A percentile compares a stretch with the other conserved stretches of the same genome.
phyloP scores from a whole-genome alignment of 2,797 vertebrate species.

The Pseudochirops cupreus region DNA sequence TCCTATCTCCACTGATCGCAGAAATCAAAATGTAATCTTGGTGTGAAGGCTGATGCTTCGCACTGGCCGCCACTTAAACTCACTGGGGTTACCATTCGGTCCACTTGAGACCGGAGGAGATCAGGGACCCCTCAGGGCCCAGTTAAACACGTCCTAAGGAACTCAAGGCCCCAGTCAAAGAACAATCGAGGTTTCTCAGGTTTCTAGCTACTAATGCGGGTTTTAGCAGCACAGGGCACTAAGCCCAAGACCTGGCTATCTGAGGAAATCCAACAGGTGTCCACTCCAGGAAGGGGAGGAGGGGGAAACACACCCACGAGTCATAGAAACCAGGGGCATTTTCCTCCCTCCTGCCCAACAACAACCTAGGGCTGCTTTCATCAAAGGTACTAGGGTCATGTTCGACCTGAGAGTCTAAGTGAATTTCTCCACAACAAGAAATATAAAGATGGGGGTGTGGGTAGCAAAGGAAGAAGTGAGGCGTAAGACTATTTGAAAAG shows the following conservation, averaged over 20 bases:
- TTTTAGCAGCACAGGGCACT: background rate
- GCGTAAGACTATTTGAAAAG: background rate
- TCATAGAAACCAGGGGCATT: background rate
- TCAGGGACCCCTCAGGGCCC: background rate
- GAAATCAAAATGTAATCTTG: background rate
- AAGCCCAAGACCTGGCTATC: background rate
- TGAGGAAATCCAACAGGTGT: conserved; percentile 4
- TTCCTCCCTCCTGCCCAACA: background rate
- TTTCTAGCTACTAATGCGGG: background rate
- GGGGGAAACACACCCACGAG: background rate
- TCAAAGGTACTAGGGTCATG: background rate
- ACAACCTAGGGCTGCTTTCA: background rate
- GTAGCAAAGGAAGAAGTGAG: background rate
- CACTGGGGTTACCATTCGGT: background rate
- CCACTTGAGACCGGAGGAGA: background rate
- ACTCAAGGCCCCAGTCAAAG: background rate
- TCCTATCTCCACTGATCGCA: background rate
- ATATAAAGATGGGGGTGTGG: background rate
- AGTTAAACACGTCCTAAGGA: background rate
- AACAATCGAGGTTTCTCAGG: background rate
- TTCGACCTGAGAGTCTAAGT: background rate
- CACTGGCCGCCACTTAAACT: background rate
- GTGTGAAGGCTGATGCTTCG: background rate
- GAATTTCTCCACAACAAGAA: background rate
- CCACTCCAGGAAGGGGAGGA: background rate